Evolutionary conservation across 2,797 vertebrate genomes (phyloP).

Genomic region (Chelon auratus): DNA sequence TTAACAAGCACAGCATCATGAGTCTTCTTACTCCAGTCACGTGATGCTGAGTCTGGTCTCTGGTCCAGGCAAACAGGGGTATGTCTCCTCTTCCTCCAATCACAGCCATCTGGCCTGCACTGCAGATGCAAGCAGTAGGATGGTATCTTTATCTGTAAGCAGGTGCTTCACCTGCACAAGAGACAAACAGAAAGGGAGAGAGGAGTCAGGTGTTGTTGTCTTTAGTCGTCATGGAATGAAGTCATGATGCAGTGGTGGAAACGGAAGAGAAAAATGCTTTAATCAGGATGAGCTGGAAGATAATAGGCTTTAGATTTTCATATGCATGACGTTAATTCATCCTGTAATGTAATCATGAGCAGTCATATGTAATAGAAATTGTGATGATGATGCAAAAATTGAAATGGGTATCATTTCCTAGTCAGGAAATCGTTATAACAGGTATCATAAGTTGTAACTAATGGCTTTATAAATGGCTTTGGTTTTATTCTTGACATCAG

Average conservation of each 20-base stretch:
- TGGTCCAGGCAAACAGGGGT: slow-evolving; percentile 31
- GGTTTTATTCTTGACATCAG: background rate
- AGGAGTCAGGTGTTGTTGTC: background rate
- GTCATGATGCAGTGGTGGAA: background rate
- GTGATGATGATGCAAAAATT: slow-evolving; percentile 4
- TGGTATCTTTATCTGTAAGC: slow-evolving; percentile 9
- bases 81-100: slow-evolving; percentile 48
- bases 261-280: slow-evolving; percentile 27
- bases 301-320: slow-evolving; percentile 21
- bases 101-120: slow-evolving; percentile 25
- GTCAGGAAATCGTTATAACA: background rate
- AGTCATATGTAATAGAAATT: slow-evolving; percentile 3
- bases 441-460: background rate
- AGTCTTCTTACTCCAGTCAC: slow-evolving; percentile 47
- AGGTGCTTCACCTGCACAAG: slow-evolving; percentile 51
- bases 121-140: slow-evolving; percentile 44
- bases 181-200: slow-evolving; percentile 7
- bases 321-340: slow-evolving; percentile 5
- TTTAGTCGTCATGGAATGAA: background rate
- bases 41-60: slow-evolving; percentile 47
- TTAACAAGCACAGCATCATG: slow-evolving; percentile 25
- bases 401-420: background rate
- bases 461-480: slow-evolving; percentile 4
- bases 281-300: slow-evolving; percentile 22
- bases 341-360: slow-evolving; percentile 18